phyloP scores from a whole-genome alignment of 2,888 invertebrate species.

The Conomelus anceps region DNA sequence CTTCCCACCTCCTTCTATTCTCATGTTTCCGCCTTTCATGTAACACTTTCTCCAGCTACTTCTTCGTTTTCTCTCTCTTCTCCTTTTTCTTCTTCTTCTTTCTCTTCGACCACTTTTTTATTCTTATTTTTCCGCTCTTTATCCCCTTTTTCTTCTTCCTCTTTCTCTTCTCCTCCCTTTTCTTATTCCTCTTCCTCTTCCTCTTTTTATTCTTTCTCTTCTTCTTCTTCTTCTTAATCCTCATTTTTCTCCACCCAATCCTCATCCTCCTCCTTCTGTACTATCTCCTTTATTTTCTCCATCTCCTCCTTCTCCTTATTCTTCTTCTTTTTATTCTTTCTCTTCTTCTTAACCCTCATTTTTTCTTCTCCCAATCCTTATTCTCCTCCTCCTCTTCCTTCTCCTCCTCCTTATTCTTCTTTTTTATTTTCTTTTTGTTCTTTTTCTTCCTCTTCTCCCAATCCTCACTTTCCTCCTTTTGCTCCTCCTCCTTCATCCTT shows the following conservation, averaged over 20 bases:
- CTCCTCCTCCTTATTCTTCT: no score
- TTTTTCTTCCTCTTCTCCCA: no score
- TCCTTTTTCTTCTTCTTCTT: not conserved
- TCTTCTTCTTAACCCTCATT: no score
- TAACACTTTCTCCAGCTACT: not conserved
- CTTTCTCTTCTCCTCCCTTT: not conserved
- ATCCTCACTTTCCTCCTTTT: no score
- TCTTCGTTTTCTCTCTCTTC: not conserved
- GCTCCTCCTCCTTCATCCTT: not conserved
- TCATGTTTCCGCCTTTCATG: not conserved
- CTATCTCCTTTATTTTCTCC: not conserved
- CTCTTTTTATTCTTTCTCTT: not conserved
- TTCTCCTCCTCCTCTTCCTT: no score
- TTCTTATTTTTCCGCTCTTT: not conserved
- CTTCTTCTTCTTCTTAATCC: not conserved
- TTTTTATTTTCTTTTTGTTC: no score
- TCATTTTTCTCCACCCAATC: not conserved
- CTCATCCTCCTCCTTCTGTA: not conserved
- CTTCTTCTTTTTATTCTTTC: no score
- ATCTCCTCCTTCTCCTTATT: no score
- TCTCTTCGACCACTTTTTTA: not conserved
- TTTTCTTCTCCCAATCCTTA: no score
- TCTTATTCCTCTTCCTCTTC: not conserved
- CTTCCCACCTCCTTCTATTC: not conserved
- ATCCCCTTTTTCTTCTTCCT: not conserved